These are phyloP conservation scores for Drosophila mojavensis DNA, from an alignment of 1,140 invertebrate species.

Conservation along the genomic window DNA sequence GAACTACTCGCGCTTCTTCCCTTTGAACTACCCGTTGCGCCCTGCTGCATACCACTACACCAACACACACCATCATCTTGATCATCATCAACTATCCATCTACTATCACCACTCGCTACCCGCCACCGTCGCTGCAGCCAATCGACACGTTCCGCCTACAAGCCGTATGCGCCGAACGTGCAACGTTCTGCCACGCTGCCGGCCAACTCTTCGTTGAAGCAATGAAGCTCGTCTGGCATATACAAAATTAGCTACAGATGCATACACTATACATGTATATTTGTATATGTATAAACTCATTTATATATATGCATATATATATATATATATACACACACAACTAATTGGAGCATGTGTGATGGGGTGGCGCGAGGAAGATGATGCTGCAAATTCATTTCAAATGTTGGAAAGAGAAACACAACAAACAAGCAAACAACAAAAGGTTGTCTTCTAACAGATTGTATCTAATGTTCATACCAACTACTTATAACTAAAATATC, in stretches of 20 bases:
- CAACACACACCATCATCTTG: conserved; percentile 30
- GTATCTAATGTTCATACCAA: conserved; percentile 55
- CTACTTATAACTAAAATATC: conserved; percentile 42
- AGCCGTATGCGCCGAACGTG: conserved; percentile 87
- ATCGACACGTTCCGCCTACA: conserved; percentile 89
- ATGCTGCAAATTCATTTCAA: neutral
- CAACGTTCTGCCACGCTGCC: conserved; percentile 89
- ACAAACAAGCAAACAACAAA: conserved; percentile 3
- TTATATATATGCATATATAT: neutral
- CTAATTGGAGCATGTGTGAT: neutral
- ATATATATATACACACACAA: neutral
- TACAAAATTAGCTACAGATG: conserved; percentile 6
- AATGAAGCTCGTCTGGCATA: conserved; percentile 34
- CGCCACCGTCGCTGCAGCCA: conserved; percentile 75
- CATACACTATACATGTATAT: neutral
- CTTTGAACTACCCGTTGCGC: conserved; percentile 3
- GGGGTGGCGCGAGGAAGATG: neutral
- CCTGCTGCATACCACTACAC: conserved; percentile 5
- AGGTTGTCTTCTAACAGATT: conserved; percentile 41
- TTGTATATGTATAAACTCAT: neutral
- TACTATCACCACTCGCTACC: neutral
- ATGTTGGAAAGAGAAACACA: neutral
- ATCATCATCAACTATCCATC: conserved; percentile 32
- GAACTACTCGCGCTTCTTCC: neutral
- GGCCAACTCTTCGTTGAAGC: conserved; percentile 86